Percentiles rank a stretch among this genome's conserved stretches.
Conservation (phyloP, 2,113 vertebrate genomes). For the Sialia sialis region DNA sequence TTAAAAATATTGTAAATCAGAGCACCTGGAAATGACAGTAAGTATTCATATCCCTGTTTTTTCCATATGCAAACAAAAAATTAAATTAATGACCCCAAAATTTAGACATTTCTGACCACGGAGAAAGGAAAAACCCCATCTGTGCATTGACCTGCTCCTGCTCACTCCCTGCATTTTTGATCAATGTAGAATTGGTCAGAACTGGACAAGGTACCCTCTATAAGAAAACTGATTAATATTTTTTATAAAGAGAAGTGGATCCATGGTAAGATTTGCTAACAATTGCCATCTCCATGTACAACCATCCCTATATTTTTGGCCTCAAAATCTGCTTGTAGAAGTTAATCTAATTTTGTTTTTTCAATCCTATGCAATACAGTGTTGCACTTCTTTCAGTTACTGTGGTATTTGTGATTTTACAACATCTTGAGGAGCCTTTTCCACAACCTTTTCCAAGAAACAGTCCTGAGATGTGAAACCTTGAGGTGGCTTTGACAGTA, state of each 20-base stretch:
- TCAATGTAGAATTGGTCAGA: not conserved
- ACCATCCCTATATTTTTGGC: not conserved
- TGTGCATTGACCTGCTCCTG: not conserved
- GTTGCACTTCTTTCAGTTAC: not conserved
- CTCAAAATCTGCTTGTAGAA: not conserved
- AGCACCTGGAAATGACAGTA: not conserved
- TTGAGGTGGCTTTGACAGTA: not conserved
- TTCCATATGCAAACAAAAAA: rapidly evolving
- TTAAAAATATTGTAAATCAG: not conserved
- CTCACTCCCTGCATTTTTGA: not conserved
- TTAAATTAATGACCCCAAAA: rapidly evolving
- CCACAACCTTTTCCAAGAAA: not conserved
- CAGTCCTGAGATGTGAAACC: not conserved
- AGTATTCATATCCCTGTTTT: no score
- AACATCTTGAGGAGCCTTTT: not conserved
- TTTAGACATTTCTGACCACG: not conserved
- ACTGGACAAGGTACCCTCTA: not conserved
- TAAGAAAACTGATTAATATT: not conserved
- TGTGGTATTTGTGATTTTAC: not conserved
- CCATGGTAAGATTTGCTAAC: not conserved
- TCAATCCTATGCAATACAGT: not conserved
- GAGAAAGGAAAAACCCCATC: not conserved
- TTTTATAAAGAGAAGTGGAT: not conserved
- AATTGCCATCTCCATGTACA: not conserved
- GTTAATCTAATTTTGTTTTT: not conserved